Evolutionary conservation across 2,888 invertebrate species (phyloP).

Genomic region (Auanema sp.): DNA sequence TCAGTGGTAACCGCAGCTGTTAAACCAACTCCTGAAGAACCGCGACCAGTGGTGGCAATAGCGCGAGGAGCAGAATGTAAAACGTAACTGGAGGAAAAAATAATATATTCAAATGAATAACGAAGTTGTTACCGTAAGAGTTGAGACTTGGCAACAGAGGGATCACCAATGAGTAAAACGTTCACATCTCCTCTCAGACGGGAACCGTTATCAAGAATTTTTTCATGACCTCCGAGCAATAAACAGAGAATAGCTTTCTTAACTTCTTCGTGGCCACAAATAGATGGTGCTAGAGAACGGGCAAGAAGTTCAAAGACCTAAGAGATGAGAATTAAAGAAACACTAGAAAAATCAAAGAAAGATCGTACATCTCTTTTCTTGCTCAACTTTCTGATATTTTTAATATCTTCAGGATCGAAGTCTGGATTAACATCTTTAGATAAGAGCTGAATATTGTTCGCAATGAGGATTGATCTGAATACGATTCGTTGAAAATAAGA

Average conservation of each 20-base stretch:
- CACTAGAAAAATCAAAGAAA: no score
- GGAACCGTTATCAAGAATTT: constrained; percentile 81
- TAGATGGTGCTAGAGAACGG: constrained; percentile 92
- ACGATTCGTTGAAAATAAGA: background rate
- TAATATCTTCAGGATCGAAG: constrained; percentile 84
- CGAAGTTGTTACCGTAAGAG: constrained; percentile 65
- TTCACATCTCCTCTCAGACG: constrained; percentile 87
- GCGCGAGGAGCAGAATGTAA: constrained; percentile 91
- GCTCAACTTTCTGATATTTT: constrained; percentile 80
- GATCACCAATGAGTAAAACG: constrained; percentile 92
- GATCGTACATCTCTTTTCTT: constrained; percentile 60
- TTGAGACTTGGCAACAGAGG: constrained; percentile 98
- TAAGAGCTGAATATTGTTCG: constrained; percentile 85
- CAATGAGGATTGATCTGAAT: constrained; percentile 84
- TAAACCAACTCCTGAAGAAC: constrained; percentile 95
- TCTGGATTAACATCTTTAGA: constrained; percentile 78
- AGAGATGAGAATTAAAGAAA: constrained; percentile 64
- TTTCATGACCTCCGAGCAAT: constrained; percentile 91
- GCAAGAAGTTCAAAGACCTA: constrained; percentile 79
- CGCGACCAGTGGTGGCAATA: constrained; percentile 93
- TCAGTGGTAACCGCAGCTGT: constrained; percentile 97
- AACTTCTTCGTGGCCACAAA: constrained; percentile 92
- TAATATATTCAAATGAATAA: background rate
- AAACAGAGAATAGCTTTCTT: constrained; percentile 94
- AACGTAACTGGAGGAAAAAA: constrained; percentile 75